These are phyloP conservation scores for Halichondria panicea DNA, from an alignment of 37 sponge, comb jelly and placozoan genomes.

Conservation along the genomic window DNA sequence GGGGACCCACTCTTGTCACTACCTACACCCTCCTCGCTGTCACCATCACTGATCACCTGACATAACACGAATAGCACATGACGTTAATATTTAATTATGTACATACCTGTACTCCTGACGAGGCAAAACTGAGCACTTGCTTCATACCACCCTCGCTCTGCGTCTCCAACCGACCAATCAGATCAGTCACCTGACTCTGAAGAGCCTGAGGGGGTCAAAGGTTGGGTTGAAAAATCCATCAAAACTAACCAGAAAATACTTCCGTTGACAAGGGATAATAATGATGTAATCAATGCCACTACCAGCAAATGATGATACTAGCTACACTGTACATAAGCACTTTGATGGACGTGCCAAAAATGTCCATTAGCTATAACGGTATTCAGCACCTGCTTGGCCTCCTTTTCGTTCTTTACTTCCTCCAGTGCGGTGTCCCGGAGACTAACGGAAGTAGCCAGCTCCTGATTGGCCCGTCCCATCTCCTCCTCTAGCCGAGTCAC, in stretches of 20 bases:
- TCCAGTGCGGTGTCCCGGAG: constrained; percentile 5
- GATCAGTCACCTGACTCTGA: constrained; percentile 5
- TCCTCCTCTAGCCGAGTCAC: constrained; percentile 35
- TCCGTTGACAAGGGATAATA: no score
- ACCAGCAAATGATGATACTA: neutral
- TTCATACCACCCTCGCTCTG: constrained; percentile 5
- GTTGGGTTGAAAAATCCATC: no score
- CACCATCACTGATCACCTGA: constrained; percentile 27
- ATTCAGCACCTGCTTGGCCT: constrained; percentile 4
- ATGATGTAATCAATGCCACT: no score
- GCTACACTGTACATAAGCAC: neutral
- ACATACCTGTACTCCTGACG: constrained; percentile 46
- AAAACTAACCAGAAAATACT: no score
- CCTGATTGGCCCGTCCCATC: constrained; percentile 8
- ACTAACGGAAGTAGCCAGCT: constrained; percentile 1
- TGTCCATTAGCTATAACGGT: neutral
- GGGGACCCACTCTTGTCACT: neutral
- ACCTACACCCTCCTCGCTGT: constrained; percentile 28
- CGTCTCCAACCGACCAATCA: neutral
- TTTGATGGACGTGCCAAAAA: neutral
- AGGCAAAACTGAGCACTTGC: constrained; percentile 18
- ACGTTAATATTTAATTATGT: neutral
- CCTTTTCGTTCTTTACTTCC: constrained; percentile 33
- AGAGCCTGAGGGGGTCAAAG: neutral
- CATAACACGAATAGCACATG: neutral